These are phyloP conservation scores for Gryllus bimaculatus DNA, from an alignment of 1,140 invertebrate species.

Conservation along the genomic window DNA sequence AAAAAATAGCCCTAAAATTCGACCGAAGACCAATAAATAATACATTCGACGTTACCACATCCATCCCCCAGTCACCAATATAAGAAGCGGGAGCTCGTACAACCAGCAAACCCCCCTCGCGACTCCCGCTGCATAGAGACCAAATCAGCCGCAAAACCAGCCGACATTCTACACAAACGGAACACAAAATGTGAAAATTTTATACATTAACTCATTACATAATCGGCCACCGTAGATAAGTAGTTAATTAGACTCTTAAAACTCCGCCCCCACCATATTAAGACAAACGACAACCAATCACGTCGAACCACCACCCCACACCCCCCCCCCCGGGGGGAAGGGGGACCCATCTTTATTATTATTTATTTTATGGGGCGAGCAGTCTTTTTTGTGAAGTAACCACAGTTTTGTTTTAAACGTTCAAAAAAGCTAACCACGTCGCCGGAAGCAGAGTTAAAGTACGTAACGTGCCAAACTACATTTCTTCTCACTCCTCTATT, in stretches of 20 bases:
- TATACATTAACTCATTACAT: conserved; percentile 5
- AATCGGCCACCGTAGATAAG: neutral
- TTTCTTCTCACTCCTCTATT: neutral
- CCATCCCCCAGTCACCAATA: neutral
- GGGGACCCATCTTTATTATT: no score
- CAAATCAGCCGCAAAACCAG: neutral
- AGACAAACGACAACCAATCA: neutral
- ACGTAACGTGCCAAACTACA: neutral
- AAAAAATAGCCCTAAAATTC: neutral
- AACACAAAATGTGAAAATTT: neutral
- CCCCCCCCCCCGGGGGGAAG: no score
- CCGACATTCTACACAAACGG: neutral
- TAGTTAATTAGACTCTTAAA: conserved; percentile 6
- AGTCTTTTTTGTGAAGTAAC: no score
- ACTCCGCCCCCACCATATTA: conserved; percentile 2
- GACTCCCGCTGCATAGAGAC: neutral
- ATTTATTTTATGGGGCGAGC: no score
- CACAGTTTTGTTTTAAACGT: no score
- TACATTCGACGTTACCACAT: neutral
- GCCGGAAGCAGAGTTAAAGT: neutral
- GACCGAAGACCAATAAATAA: neutral
- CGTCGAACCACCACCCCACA: no score
- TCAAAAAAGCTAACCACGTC: no score
- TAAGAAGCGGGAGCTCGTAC: neutral
- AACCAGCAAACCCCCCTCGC: neutral